Conservation (phyloP, 2,113 vertebrate genomes). For the Heteronetta atricapilla region DNA sequence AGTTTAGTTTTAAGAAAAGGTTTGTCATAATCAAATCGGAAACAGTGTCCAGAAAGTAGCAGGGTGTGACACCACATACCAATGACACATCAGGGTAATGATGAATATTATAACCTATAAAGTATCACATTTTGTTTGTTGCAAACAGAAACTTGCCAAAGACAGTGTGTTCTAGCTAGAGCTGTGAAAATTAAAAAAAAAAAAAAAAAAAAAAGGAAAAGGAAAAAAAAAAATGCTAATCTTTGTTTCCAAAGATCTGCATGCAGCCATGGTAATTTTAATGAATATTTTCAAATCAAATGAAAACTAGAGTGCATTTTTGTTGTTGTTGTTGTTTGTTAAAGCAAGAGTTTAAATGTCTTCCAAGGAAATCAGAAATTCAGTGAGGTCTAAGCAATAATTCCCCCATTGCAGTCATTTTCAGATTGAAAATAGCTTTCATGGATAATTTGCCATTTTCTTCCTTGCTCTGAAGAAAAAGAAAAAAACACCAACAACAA, state of each 20-base stretch:
- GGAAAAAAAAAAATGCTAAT: not conserved
- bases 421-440: not conserved
- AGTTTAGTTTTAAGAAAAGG: slow-evolving; percentile 16
- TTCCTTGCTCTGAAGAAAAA: not conserved
- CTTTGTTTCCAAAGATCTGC: slow-evolving; percentile 45
- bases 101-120: slow-evolving; percentile 69
- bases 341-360: not conserved
- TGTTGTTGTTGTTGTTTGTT: not conserved
- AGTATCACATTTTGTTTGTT: slow-evolving; percentile 65
- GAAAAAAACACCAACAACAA: no score
- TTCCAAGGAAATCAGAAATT: not conserved
- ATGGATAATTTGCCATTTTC: not conserved
- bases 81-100: slow-evolving; percentile 64
- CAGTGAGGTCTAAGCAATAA: not conserved
- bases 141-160: slow-evolving; percentile 70
- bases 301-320: not conserved
- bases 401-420: not conserved
- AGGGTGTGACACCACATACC: slow-evolving; percentile 65
- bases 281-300: slow-evolving; percentile 24
- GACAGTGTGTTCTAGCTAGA: slow-evolving; percentile 22
- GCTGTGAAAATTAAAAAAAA: slow-evolving; percentile 25
- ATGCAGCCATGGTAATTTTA: not conserved
- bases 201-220: not conserved
- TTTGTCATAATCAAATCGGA: slow-evolving; percentile 7
- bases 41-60: slow-evolving; percentile 56